Evolutionary conservation across 1,140 invertebrate genomes (phyloP).

Genomic region (Sitobion miscanthi): DNA sequence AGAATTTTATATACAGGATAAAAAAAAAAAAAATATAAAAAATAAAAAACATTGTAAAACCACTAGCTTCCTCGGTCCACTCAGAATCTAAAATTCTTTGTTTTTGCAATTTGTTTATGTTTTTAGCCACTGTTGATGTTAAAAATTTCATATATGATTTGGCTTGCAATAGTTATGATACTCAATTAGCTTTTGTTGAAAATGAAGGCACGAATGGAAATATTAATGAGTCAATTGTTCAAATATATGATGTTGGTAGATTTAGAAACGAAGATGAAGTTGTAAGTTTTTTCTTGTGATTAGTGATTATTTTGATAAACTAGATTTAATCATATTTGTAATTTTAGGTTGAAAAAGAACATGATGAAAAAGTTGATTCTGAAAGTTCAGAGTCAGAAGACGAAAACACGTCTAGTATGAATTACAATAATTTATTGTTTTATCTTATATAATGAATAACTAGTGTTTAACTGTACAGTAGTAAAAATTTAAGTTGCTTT

Average conservation of each 20-base stretch:
- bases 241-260: too few species aligned
- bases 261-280: slow-evolving; percentile 72
- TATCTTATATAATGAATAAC: neutral
- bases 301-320: neutral
- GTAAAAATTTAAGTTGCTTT: neutral
- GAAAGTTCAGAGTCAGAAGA: slow-evolving; percentile 66
- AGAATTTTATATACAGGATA: too few species aligned
- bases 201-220: too few species aligned
- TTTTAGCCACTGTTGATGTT: slow-evolving; percentile 84
- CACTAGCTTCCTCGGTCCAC: too few species aligned
- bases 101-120: slow-evolving; percentile 6
- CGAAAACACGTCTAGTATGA: slow-evolving; percentile 60
- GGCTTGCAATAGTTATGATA: slow-evolving; percentile 67
- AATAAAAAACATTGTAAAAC: too few species aligned
- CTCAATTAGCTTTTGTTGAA: too few species aligned
- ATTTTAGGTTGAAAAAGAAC: slow-evolving; percentile 72
- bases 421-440: neutral
- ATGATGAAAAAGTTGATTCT: slow-evolving; percentile 69
- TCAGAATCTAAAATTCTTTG: too few species aligned
- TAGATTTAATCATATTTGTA: slow-evolving; percentile 47
- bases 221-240: too few species aligned
- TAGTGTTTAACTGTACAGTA: neutral
- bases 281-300: slow-evolving; percentile 62
- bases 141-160: slow-evolving; percentile 82
- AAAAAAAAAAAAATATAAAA: too few species aligned